phyloP scores from a whole-genome alignment of 2,888 invertebrate genomes.

The Cerastis rubricosa region DNA sequence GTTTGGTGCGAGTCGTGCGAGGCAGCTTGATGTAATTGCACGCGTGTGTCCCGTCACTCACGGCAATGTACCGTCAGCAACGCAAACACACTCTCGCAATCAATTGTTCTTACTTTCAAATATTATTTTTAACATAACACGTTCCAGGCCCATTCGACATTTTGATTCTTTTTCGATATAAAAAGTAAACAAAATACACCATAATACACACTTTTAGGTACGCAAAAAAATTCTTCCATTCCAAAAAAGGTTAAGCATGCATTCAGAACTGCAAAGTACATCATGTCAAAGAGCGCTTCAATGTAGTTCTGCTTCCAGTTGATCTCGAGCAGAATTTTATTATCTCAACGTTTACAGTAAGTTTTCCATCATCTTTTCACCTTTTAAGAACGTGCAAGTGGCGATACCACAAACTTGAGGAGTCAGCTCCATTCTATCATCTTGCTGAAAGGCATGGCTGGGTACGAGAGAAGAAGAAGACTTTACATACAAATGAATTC shows the following conservation, averaged over 20 bases:
- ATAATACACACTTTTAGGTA: neutral
- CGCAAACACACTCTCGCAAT: neutral
- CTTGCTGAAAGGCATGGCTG: neutral
- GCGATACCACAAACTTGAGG: neutral
- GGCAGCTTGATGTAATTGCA: conserved; percentile 79
- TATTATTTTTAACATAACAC: neutral
- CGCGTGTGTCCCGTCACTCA: conserved; percentile 69
- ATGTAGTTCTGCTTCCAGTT: neutral
- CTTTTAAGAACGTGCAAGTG: neutral
- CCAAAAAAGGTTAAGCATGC: neutral
- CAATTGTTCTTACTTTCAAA: neutral
- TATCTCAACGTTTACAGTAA: neutral
- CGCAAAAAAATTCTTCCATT: neutral
- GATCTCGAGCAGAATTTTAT: neutral
- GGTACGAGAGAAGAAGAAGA: neutral
- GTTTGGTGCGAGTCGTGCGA: conserved; percentile 58
- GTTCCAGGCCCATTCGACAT: neutral
- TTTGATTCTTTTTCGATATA: no score
- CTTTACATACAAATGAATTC: neutral
- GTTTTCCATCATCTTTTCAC: neutral
- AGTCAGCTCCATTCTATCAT: neutral
- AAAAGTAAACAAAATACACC: neutral
- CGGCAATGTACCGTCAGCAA: conserved; percentile 53
- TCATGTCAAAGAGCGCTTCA: neutral
- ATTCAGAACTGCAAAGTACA: no score